Conservation (phyloP, 2,113 vertebrate species). For the Halcyon senegalensis region DNA sequence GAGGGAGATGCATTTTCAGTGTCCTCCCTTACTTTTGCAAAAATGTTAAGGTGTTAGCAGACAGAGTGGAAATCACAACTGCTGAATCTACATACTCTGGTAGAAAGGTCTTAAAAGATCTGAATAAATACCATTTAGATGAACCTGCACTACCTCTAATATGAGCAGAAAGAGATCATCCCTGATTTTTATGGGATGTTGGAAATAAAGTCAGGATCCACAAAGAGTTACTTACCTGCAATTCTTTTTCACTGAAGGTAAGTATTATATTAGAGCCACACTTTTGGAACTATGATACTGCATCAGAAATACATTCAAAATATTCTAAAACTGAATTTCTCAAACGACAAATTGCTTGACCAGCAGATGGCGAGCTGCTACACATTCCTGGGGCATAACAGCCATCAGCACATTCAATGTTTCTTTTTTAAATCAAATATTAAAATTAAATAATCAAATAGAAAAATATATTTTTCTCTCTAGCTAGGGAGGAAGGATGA, state of each 20-base stretch:
- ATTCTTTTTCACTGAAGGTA: conserved; percentile 69
- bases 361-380: conserved; percentile 49
- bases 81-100: background rate
- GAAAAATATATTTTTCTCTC: background rate
- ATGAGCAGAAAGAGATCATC: background rate
- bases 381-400: background rate
- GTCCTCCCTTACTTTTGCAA: background rate
- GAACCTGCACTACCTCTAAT: background rate
- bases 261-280: conserved; percentile 62
- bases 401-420: background rate
- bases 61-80: background rate
- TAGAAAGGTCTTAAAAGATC: background rate
- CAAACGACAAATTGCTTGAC: background rate
- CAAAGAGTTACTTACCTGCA: conserved; percentile 54
- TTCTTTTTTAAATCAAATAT: background rate
- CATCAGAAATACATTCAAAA: background rate
- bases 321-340: background rate
- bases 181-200: background rate
- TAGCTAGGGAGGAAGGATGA: background rate
- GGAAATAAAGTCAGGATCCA: background rate
- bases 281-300: conserved; percentile 23
- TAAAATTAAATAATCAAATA: background rate
- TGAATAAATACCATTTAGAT: background rate
- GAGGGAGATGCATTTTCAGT: background rate
- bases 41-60: background rate